Percentiles rank a stretch among this genome's conserved stretches.
Conservation (phyloP, 2,113 vertebrate species). For the Egretta garzetta region DNA sequence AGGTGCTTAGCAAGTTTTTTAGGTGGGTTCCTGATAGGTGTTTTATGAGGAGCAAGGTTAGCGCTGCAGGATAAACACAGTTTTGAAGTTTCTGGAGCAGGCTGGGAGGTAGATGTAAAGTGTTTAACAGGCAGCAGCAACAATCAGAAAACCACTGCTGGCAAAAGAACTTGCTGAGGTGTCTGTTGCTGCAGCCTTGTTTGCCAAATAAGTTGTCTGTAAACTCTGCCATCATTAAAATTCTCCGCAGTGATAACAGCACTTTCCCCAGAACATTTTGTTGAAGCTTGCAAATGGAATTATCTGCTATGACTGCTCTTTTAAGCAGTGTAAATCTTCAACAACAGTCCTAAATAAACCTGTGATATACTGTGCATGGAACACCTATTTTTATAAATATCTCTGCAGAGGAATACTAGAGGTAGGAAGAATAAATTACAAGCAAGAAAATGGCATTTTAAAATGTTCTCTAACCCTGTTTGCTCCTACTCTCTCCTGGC, state of each 20-base stretch:
- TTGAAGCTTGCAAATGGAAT: constrained; percentile 57
- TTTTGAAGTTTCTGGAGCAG: background rate
- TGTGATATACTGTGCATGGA: constrained; percentile 11
- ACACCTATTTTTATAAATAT: constrained; percentile 54
- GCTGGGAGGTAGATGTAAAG: background rate
- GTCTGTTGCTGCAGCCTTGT: background rate
- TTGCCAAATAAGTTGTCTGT: constrained; percentile 46
- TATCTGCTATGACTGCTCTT: constrained; percentile 52
- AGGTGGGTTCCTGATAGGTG: background rate
- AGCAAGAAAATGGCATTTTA: background rate
- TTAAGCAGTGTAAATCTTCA: constrained; percentile 58
- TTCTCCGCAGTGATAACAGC: background rate
- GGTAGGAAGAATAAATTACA: constrained; percentile 37
- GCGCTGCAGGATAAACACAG: background rate
- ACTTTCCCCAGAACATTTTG: constrained; percentile 11
- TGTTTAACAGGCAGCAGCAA: background rate
- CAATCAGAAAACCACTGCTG: background rate
- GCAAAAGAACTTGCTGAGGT: background rate
- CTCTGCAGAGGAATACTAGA: background rate
- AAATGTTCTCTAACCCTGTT: background rate
- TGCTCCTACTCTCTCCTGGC: background rate
- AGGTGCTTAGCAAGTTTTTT: background rate
- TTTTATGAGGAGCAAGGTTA: background rate
- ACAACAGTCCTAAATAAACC: constrained; percentile 46
- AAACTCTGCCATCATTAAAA: constrained; percentile 49